Evolutionary conservation across 1,140 invertebrate genomes (phyloP), one percentile per base, ranked within the genome.

Genomic region (Calliphora vicina): DNA sequence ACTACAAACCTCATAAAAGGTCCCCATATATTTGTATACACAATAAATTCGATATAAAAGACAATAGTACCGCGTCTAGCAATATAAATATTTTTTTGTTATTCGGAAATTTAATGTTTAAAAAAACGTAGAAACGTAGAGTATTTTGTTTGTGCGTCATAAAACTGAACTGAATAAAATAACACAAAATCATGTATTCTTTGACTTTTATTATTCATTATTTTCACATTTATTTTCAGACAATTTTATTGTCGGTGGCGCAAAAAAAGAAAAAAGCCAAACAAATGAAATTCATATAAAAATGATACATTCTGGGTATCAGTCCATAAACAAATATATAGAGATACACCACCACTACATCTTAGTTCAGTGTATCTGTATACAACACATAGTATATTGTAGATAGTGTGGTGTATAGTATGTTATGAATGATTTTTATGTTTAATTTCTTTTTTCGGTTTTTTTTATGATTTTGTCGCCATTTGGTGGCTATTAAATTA

Each of bases 181-280:
- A 15, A 15, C 15, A 80, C 72, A 82, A 73, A 82, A 82, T 82
- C 81, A 73, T 82, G 81, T 82, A 35, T 82, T 72, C 61, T 73
- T 82, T 82, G 81, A 82, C 81, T 82, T 82, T 82, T 82, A 82
- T 82, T 82, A 82, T 82, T 82, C 81, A 82, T 82, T 82, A 82
- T 82, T 82, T 82, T 82, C 81, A 73, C 81, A 82, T 82, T 82
- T 82, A 82, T 72, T 82, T 73, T 82, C 27, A 61, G 67, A n/a
- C 45, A 57, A 82, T 82, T 82, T 82, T 72, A 82, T 82, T 82
- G 80, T 81, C 42, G 15, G 35, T n/a, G 29, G 73, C 61, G 5
- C 23, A 25, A 50, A 50, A 50, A 50, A 50, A 50, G 0, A 35
- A 2, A 2, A 35, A 0, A 35, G 10, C 35, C 6, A 5, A 35